These are phyloP conservation scores for Synergus gifuensis DNA, from an alignment of 2,888 invertebrate species.

Conservation along the genomic window DNA sequence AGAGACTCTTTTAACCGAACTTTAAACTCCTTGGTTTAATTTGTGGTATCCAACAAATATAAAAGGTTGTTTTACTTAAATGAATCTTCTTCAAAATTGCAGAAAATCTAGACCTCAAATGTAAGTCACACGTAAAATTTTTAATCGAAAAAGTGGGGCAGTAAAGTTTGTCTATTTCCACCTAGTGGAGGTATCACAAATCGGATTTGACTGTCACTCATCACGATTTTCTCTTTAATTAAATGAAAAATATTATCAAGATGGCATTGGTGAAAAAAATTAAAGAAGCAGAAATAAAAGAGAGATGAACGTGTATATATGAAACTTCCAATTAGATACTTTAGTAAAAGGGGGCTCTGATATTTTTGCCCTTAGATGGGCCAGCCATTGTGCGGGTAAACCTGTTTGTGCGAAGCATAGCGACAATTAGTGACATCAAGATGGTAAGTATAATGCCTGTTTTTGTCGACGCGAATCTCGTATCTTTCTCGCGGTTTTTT, in stretches of 20 bases:
- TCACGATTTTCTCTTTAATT: no score
- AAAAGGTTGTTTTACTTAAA: neutral
- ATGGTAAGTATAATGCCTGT: conserved; percentile 90
- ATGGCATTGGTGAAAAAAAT: neutral
- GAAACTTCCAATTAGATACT: conserved; percentile 59
- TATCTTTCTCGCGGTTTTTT: conserved; percentile 54
- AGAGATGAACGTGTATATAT: conserved; percentile 47
- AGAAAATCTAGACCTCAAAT: no score
- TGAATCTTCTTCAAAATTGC: no score
- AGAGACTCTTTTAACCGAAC: no score
- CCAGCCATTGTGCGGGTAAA: conserved; percentile 98
- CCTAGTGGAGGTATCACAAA: neutral
- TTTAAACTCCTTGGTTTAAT: no score
- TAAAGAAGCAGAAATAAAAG: neutral
- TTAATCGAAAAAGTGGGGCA: no score
- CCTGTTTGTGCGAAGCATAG: conserved; percentile 98
- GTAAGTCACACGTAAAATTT: no score
- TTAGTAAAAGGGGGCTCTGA: conserved; percentile 73
- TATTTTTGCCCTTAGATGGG: conserved; percentile 86
- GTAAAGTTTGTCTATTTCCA: neutral
- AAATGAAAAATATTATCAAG: neutral
- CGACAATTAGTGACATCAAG: conserved; percentile 99
- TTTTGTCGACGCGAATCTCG: conserved; percentile 53
- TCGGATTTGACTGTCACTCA: neutral
- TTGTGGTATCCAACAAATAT: neutral